Evolutionary conservation across 2,113 vertebrate genomes (phyloP).

Genomic region (Heterotis niloticus): DNA sequence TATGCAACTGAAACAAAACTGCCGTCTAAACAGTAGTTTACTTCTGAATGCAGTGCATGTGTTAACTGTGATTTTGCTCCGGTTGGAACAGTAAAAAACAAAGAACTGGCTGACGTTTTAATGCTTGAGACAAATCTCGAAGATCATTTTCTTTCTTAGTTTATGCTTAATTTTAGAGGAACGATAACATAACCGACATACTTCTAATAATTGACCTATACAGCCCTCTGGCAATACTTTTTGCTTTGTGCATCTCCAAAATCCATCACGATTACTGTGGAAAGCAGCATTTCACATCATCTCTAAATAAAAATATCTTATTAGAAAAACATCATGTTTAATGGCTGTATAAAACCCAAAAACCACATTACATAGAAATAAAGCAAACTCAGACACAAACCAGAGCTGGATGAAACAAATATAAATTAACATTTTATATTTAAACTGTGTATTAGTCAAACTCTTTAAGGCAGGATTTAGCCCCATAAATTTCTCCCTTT

Average conservation of each 20-base stretch:
- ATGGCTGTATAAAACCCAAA: not conserved
- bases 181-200: slow-evolving; percentile 21
- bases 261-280: slow-evolving; percentile 25
- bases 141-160: not conserved
- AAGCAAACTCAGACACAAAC: slow-evolving; percentile 56
- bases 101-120: slow-evolving; percentile 15
- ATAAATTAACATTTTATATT: slow-evolving; percentile 61
- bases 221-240: not conserved
- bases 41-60: not conserved
- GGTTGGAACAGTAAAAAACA: slow-evolving; percentile 6
- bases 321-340: not conserved
- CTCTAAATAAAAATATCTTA: not conserved
- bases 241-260: not conserved
- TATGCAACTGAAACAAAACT: not conserved
- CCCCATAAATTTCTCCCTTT: not conserved
- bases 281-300: slow-evolving; percentile 18
- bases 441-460: not conserved
- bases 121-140: not conserved
- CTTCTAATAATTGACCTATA: not conserved
- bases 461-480: not conserved
- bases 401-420: slow-evolving; percentile 67
- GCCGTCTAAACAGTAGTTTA: not conserved
- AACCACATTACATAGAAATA: slow-evolving; percentile 35
- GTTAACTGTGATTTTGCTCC: slow-evolving; percentile 12
- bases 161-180: slow-evolving; percentile 6